Evolutionary conservation across 2,888 invertebrate species (phyloP), one percentile per base, ranked within the genome.

Genomic region (Drosophila robusta): DNA sequence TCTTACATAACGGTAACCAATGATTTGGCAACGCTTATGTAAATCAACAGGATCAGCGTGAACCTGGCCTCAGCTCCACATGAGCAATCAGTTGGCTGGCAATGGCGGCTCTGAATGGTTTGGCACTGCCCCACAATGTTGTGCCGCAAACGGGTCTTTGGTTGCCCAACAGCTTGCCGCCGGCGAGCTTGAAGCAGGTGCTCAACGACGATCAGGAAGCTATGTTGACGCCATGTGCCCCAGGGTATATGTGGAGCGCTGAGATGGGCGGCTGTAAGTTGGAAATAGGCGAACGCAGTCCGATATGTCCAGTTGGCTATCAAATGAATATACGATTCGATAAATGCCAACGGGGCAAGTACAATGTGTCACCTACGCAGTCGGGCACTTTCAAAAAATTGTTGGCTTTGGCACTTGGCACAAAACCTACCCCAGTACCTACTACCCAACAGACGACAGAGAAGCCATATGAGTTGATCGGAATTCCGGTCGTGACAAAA

Each of bases 281-380:
- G 0, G 8, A 36, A 12, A 7, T 66, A 12, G 0, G 0, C 4
- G 0, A 0, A 1, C 32, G 71, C 4, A 9, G 12, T 9, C 3
- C 6, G 0, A 6, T 4, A 7, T 71, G 71, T 4, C 0, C 7
- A 1, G 38, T 7, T 16, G 71, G 71, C 1, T 72, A 18, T 32
- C 2, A 1, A 1, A 45, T 7, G 14, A n/a, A 71, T 16, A 4
- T 41, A 3, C 61, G 56, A 0, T 12, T 71, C 18, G 16, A 57
- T 14, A 45, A 67, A 7, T 72, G 71, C 32, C 16, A 52, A 8
- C 39, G 71, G 4, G 0, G 7, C 0, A 45, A 7, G 8, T 72
- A 72, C n/a, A 3, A 45, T 2, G 0, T 26, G 4, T 4, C 1
- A 0, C 11, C n/a, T 0, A 18, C 41, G 11, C 8, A 52, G 9